Conservation (phyloP, 2,113 vertebrate species). For the Scopus umbretta region DNA sequence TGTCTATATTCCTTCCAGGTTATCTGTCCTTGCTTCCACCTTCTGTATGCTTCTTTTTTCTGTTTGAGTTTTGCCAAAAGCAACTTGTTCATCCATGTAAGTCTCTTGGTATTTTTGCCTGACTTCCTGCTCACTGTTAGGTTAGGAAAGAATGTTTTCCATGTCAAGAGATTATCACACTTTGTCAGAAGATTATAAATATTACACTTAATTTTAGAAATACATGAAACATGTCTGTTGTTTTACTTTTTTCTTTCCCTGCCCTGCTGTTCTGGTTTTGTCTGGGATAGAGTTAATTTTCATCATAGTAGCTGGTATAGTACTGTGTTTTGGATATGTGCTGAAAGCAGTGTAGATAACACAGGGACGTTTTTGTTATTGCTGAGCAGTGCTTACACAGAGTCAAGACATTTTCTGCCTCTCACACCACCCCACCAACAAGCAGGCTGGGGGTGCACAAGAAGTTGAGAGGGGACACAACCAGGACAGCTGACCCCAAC, state of each 20-base stretch:
- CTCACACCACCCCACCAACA: too few species aligned
- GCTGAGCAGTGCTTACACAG: too few species aligned
- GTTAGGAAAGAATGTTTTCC: background rate
- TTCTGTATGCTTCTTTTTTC: background rate
- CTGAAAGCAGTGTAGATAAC: too few species aligned
- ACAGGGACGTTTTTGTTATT: too few species aligned
- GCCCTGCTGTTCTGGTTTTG: fast-evolving
- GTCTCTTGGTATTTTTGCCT: background rate
- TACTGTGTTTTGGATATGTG: too few species aligned
- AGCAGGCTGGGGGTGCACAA: too few species aligned
- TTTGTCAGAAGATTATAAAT: background rate
- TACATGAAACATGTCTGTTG: background rate
- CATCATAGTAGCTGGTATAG: too few species aligned
- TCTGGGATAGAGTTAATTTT: too few species aligned
- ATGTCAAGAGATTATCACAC: background rate
- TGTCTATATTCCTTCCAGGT: background rate
- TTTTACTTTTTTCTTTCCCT: background rate
- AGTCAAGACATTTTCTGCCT: too few species aligned
- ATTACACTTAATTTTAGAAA: background rate
- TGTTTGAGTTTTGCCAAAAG: background rate
- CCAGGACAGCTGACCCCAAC: too few species aligned
- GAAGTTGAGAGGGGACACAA: too few species aligned
- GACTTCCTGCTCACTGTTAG: background rate
- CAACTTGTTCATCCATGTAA: background rate
- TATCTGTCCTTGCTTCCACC: background rate